These are phyloP conservation scores for Drosophila colorata DNA, from an alignment of 2,888 invertebrate genomes.

Conservation along the genomic window DNA sequence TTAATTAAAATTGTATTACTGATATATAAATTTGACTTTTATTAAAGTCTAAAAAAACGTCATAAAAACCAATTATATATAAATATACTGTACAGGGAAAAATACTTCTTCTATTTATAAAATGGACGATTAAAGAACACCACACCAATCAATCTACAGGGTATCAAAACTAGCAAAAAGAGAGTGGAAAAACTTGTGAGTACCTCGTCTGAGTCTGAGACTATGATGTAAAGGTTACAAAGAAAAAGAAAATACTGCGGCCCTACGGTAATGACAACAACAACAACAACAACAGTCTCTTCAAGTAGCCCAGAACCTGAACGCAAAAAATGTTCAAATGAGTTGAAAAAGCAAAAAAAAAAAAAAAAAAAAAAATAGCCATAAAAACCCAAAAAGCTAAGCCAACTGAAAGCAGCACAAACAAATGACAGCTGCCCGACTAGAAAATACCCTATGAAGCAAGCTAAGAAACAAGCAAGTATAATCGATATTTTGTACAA, in stretches of 20 bases:
- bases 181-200: constrained; percentile 17
- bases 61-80: too few species aligned
- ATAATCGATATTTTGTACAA: too few species aligned
- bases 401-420: constrained; percentile 19
- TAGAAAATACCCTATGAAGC: constrained; percentile 18
- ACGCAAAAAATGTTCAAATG: constrained; percentile 44
- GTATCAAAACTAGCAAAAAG: constrained; percentile 15
- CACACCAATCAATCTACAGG: background rate
- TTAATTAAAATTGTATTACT: too few species aligned
- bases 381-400: constrained; percentile 29
- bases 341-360: constrained; percentile 16
- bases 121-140: too few species aligned
- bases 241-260: constrained; percentile 35
- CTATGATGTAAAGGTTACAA: constrained; percentile 50
- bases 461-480: too few species aligned
- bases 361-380: constrained; percentile 15
- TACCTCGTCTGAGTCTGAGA: background rate
- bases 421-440: constrained; percentile 10
- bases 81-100: too few species aligned
- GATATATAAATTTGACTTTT: too few species aligned
- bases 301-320: constrained; percentile 35
- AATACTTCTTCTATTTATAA: too few species aligned
- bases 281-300: constrained; percentile 20
- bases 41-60: too few species aligned
- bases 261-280: constrained; percentile 58